A percentile compares a stretch with the other conserved stretches of the same genome.
These are phyloP conservation scores for Acrocephalus kingi DNA, from an alignment of 2,113 vertebrate species.

Conservation along the genomic window DNA sequence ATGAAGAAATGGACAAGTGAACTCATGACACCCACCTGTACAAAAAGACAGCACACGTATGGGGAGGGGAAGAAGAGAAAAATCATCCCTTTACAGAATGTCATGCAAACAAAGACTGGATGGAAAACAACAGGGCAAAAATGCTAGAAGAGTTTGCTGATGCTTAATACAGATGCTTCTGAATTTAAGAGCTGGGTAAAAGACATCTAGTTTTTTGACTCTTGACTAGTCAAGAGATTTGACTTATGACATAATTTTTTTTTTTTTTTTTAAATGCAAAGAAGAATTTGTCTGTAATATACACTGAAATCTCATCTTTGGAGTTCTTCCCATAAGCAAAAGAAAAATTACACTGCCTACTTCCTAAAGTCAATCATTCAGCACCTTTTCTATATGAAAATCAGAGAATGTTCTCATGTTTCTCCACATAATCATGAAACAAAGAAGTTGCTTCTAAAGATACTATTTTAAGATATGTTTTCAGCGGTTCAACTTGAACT, in stretches of 20 bases:
- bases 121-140: background rate
- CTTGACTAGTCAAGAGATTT: background rate
- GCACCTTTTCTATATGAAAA: background rate
- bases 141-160: background rate
- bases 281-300: background rate
- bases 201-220: background rate
- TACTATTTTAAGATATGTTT: background rate
- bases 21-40: background rate
- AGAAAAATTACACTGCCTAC: background rate
- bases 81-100: background rate
- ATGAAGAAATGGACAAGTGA: background rate
- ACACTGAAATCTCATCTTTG: background rate
- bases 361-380: background rate
- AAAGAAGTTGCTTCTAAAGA: background rate
- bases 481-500: background rate
- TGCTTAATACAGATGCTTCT: background rate
- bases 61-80: background rate
- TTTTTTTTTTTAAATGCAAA: background rate
- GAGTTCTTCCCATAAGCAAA: background rate
- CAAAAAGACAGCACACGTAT: background rate
- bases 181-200: background rate
- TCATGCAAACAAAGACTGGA: background rate
- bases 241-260: background rate
- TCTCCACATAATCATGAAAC: background rate
- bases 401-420: background rate